Base-by-base conservation (phyloP, 2,797 vertebrate genomes). In the Sebastes cheni region DNA sequence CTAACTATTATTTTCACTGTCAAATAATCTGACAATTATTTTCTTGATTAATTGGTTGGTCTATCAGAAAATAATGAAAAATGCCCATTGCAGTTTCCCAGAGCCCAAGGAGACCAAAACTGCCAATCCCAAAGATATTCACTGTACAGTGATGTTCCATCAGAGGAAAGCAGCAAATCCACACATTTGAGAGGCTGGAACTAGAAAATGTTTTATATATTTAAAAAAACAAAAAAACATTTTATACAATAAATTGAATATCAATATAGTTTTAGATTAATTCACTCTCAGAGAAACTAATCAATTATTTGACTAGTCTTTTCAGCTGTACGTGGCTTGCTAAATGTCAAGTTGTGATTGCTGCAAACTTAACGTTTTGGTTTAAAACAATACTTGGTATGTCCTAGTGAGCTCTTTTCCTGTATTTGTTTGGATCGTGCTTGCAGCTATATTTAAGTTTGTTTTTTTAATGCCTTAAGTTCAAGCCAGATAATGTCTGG, bases 401-500 rank as follows among this genome's bases (percentile, higher is more conserved):
- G 27, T 66, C 50, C 29, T 27, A 4, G 29, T 61, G 27, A 66
- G 34, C 3, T 22, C 16, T 18, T 22, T 76, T 66, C 69, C 79
- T 83, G 29, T 34, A 30, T 67, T 72, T 77, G 71, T 79, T 80
- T 65, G 14, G 12, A 5, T 10, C 3, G 1, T 34, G 6, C 23
- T 18, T 46, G 20, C 42, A 74, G 32, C 23, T 80, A 60, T 82
- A 30, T 70, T 77, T 65, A 60, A 62, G 20, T 16, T 8, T 61
- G 11, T 25, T 30, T 77, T 62, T 85, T 55, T 22, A 8, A 22
- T 67, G 61, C 32, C 20, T 46, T 29, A 52, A 59, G 12, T 69
- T 79, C 6, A 52, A 23, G 16, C 20, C 20, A 55, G 75, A 81
- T 83, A 74, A 81, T 83, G 5, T 46, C 52, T 36, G 75, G 84